Base-by-base conservation (phyloP, 2,113 vertebrate species). In the Esox niger region DNA sequence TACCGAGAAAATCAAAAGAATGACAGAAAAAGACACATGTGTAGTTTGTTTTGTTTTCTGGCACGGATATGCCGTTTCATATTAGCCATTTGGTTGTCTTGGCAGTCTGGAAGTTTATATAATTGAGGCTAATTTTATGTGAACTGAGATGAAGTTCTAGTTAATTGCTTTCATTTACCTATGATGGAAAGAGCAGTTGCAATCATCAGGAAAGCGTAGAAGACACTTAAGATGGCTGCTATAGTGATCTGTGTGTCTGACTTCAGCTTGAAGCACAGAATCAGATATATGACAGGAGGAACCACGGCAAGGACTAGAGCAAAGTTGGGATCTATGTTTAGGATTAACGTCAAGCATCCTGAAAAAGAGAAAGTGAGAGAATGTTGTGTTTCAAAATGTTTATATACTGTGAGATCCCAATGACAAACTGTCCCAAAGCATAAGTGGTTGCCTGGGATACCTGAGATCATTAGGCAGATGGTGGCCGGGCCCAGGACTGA, bases 141-240 rank as follows among this genome's bases (percentile, higher is more conserved):
- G n/a, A n/a, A n/a, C n/a, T n/a, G n/a, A 31, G 17, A 21, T 17
- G 13, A 20, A 46, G 17, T 7, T 7, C 4, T 54, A n/a, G 17
- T 54, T 17, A n/a, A 54, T 8, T 13, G 38, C n/a, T n/a, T 6
- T 35, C 11, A 52, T 82, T 73, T 75, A 90, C 88, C 84, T 0
- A 90, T 68, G 21, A 91, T 86, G 1, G 83, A 47, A 38, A 92
- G 57, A 1, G 76, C 13, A 13, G 82, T 82, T 7, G 74, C 81
- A 62, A 84, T 55, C 89, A 91, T 91, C 9, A 92, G 81, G 68
- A 91, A 86, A 1, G 86, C 85, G n/a, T 90, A 90, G 0, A 79
- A 2, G 20, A 90, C 2, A 32, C 90, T 92, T 62, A 91, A 87
- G n/a, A n/a, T n/a, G n/a, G n/a, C n/a, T n/a, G n/a, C n/a, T n/a